Evolutionary conservation across 2,888 invertebrate species (phyloP), one percentile per base, ranked within the genome.

Genomic region (Carcina quercana): DNA sequence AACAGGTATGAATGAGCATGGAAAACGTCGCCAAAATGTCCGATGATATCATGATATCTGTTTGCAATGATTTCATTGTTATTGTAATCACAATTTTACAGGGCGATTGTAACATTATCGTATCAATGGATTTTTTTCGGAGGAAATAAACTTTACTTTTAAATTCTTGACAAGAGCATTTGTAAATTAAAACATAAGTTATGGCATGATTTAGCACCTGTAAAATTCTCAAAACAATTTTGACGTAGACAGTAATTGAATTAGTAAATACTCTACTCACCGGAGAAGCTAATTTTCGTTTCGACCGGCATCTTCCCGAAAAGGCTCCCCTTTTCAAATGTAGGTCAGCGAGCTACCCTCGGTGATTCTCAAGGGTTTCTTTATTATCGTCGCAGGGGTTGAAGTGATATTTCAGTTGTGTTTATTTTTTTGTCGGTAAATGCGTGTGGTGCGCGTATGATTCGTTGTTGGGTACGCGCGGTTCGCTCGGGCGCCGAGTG

Each of bases 201-300:
- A 8, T 5, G 5, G 10, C 10, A n/a, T n/a, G n/a, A n/a, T n/a
- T n/a, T 6, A 7, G 19, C 19, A 25, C 10, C 12, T 25, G 12
- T 12, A 20, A 20, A 20, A 20, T 5, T 17, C 7, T 5, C 17
- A 5, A 7, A 17, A 17, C 17, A 17, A 5, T 17, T 17, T 17
- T 17, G 5, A 5, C 5, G 17, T 5, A 17, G 17, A 17, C 5
- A 7, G 17, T 17, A 17, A 17, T 5, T 17, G 5, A 17, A 5
- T 7, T 17, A 17, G 7, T 17, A 17, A 5, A 17, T 17, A 17
- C 17, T 5, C 17, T 39, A 78, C 83, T 80, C 47, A 83, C 83
- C 83, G 47, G 82, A 82, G 58, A 82, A 83, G 67, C 82, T 80
- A 45, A 82, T 82, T 74, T 59, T 82, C 43, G 80, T 79, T 70